Evolutionary conservation across 2,797 vertebrate genomes (phyloP).

Genomic region (Tapirus indicus): DNA sequence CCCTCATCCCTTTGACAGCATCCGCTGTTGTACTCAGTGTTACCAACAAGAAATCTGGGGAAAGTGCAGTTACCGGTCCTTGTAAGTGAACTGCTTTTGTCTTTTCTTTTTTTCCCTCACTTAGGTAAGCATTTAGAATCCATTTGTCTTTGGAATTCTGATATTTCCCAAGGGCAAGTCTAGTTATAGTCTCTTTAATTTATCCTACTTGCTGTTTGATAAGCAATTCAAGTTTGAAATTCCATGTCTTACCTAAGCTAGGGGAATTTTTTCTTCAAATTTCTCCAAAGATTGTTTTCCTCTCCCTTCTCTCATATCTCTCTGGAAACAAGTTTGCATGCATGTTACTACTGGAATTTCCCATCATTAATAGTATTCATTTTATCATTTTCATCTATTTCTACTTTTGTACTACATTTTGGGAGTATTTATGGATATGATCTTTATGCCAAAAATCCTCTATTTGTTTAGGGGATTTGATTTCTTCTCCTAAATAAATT

Average conservation of each 20-base stretch:
- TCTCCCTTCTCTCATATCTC: not conserved
- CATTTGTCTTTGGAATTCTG: constrained; percentile 20
- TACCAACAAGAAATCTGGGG: not conserved
- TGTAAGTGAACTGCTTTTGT: not conserved
- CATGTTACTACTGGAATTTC: not conserved
- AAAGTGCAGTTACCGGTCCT: not conserved
- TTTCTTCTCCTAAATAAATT: not conserved
- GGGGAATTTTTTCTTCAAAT: not conserved
- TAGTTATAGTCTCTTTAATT: not conserved
- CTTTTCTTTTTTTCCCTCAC: not conserved
- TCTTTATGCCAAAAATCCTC: not conserved
- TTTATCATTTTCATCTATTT: constrained; percentile 17
- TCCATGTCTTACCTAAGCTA: not conserved
- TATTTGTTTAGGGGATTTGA: not conserved
- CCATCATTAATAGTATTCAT: not conserved
- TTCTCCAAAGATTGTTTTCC: not conserved
- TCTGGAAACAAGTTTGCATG: not conserved
- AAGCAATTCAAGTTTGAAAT: constrained; percentile 5
- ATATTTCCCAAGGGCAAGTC: not conserved
- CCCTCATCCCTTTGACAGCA: not conserved
- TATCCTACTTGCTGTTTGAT: not conserved
- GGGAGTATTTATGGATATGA: not conserved
- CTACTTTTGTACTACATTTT: not conserved
- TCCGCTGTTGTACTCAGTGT: not conserved
- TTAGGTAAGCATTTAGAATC: not conserved